Percentiles rank a stretch among this genome's conserved stretches.
These are phyloP conservation scores for Strigamia maritima DNA, from an alignment of 2,888 invertebrate genomes.

Conservation along the genomic window DNA sequence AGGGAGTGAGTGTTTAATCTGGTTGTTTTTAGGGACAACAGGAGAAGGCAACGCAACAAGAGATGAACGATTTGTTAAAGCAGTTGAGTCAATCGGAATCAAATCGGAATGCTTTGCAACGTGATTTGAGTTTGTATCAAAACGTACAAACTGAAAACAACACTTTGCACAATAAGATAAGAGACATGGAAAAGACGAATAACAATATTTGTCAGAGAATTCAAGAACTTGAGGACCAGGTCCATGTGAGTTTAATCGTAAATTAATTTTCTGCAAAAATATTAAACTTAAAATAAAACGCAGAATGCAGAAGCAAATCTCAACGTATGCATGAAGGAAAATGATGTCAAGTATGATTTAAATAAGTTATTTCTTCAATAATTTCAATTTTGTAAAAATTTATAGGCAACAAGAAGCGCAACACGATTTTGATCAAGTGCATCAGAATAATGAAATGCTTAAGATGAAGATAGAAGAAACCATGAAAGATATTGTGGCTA, in stretches of 20 bases:
- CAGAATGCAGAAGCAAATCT: background rate
- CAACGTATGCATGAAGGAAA: background rate
- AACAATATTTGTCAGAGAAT: background rate
- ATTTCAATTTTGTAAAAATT: background rate
- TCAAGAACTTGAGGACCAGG: background rate
- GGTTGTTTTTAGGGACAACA: conserved; percentile 42
- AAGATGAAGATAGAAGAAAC: background rate
- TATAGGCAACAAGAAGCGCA: background rate
- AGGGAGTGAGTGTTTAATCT: background rate
- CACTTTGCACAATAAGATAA: conserved; percentile 44
- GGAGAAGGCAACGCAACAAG: conserved; percentile 45
- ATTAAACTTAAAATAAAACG: background rate
- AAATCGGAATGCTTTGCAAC: conserved; percentile 61
- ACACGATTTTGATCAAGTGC: background rate
- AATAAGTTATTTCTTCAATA: background rate
- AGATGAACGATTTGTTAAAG: conserved; percentile 56
- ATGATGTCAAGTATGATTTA: background rate
- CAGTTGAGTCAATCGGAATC: conserved; percentile 55
- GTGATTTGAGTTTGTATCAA: conserved; percentile 47
- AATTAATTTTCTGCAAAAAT: background rate
- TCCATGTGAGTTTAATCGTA: background rate
- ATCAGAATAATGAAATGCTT: background rate
- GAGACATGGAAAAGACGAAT: conserved; percentile 1
- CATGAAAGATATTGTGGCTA: background rate
- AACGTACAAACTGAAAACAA: conserved; percentile 48